Evolutionary conservation across 2,113 vertebrate genomes (phyloP), one percentile per base, ranked within the genome.

Genomic region (Myiagra hebetior): DNA sequence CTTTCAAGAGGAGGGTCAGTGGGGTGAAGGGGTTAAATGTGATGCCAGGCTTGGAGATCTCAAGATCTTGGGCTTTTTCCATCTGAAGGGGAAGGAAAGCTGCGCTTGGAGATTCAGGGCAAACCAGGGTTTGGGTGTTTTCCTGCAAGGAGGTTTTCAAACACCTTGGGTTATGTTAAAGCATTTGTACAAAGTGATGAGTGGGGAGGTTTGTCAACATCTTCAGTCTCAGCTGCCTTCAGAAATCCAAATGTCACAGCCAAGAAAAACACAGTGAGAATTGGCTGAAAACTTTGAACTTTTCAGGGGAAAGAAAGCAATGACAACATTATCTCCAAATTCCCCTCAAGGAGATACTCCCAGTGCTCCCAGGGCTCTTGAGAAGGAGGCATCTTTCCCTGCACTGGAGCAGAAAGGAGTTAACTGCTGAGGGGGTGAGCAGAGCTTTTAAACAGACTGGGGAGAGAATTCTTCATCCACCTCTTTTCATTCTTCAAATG

Each of bases 331-430:
- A 57, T 35, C 24, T 24, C 27, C 65, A 81, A 68, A 47, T 46
- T 68, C 55, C 55, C 5, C 13, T 24, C 28, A 63, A 75, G 24
- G 56, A 10, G 14, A 7, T 4, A 5, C n/a, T 44, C 10, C n/a
- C 39, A 1, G 0, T 1, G 49, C 37, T 47, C 33, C 10, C 23
- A 4, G 35, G 35, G 12, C n/a, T n/a, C 44, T 6, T 0, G 39
- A 15, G 74, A 5, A 49, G 44, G 50, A 81, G 42, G 27, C 24
- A 3, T 8, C 65, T 33, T 11, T 31, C 26, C 42, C 57, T 18
- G 50, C 17, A 1, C 67, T 23, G 68, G 31, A 44, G 4, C 69
- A 55, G 47, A 35, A 3, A 76, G 47, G 87, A 63, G 55, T 28
- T 60, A 37, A n/a, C 53, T 42, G 85, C 12, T 9, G 50, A 42